Percentiles rank a stretch among this genome's conserved stretches.
Evolutionary conservation across 2,888 invertebrate species (phyloP).

Genomic region (Pseudoips prasinana): DNA sequence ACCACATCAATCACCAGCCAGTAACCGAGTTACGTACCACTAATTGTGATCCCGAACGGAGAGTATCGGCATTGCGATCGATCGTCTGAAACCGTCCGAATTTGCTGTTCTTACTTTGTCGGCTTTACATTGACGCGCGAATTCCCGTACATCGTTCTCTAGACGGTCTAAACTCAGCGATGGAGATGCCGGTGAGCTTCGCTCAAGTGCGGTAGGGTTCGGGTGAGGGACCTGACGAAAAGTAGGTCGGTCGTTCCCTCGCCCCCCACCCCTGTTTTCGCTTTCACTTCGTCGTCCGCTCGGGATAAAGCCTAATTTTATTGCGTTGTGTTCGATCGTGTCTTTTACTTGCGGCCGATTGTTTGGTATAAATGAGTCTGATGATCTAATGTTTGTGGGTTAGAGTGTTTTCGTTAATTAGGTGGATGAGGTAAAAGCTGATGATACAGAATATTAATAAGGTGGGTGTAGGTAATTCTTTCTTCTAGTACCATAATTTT

Average conservation of each 20-base stretch:
- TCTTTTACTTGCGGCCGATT: conserved; percentile 49
- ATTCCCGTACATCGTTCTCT: conserved; percentile 47
- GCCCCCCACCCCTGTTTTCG: conserved; percentile 52
- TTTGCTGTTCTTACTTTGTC: conserved; percentile 44
- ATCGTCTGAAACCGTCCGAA: conserved; percentile 34
- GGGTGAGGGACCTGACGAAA: conserved; percentile 51
- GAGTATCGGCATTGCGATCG: conserved; percentile 54
- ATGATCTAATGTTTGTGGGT: conserved; percentile 28
- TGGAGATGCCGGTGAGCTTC: conserved; percentile 37
- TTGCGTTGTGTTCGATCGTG: conserved; percentile 66
- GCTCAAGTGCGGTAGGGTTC: conserved; percentile 41
- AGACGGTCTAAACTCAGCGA: conserved; percentile 42
- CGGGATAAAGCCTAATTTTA: conserved; percentile 75
- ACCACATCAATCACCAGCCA: conserved; percentile 55
- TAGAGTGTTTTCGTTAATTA: not conserved
- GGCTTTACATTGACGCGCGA: conserved; percentile 57
- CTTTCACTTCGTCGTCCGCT: conserved; percentile 64
- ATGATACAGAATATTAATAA: too few relatives aligned
- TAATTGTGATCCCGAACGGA: conserved; percentile 67
- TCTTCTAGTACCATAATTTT: too few relatives aligned
- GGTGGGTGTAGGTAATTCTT: too few relatives aligned
- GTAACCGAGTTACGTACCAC: conserved; percentile 61
- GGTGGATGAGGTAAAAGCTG: too few relatives aligned
- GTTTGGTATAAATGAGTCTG: conserved; percentile 45
- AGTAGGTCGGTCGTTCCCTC: conserved; percentile 61